phyloP scores from a whole-genome alignment of 2,113 vertebrate genomes.

The Kryptolebias marmoratus region DNA sequence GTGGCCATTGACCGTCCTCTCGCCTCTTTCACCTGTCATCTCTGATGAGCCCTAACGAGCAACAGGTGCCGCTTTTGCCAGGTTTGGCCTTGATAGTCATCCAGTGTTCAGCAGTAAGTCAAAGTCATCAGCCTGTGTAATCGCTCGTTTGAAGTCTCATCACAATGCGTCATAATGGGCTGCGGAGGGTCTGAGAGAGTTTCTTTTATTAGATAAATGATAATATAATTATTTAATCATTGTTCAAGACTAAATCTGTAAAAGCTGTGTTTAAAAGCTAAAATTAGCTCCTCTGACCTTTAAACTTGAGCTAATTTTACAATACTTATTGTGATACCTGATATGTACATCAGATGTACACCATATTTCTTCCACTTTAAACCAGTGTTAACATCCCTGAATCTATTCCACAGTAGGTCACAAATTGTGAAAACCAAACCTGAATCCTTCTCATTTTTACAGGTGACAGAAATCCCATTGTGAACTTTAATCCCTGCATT shows the following conservation, averaged over 20 bases:
- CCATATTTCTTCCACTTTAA: no score
- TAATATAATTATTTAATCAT: conserved; percentile 11
- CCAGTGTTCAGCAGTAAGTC: conserved; percentile 56
- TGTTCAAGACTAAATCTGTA: conserved; percentile 3
- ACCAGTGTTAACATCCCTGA: no score
- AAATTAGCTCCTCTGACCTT: conserved; percentile 7
- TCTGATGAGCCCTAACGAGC: conserved; percentile 63
- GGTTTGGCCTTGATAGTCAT: conserved; percentile 47
- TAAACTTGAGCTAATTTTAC: neutral
- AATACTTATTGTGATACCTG: no score
- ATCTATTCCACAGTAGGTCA: no score
- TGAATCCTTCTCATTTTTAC: no score
- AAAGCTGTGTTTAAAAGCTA: conserved; percentile 10
- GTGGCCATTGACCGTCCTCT: conserved; percentile 63
- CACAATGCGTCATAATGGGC: conserved; percentile 34
- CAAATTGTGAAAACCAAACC: no score
- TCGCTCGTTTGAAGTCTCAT: conserved; percentile 66
- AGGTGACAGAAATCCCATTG: no score
- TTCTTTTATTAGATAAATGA: conserved; percentile 37
- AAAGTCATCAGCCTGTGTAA: conserved; percentile 55
- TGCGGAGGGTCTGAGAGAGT: conserved; percentile 21
- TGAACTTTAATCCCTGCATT: no score
- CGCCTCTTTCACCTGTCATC: conserved; percentile 60
- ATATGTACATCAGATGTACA: no score
- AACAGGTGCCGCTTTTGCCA: conserved; percentile 70